Base-by-base conservation (phyloP, 1,140 invertebrate species). In the Zaprionus camerounensis region DNA sequence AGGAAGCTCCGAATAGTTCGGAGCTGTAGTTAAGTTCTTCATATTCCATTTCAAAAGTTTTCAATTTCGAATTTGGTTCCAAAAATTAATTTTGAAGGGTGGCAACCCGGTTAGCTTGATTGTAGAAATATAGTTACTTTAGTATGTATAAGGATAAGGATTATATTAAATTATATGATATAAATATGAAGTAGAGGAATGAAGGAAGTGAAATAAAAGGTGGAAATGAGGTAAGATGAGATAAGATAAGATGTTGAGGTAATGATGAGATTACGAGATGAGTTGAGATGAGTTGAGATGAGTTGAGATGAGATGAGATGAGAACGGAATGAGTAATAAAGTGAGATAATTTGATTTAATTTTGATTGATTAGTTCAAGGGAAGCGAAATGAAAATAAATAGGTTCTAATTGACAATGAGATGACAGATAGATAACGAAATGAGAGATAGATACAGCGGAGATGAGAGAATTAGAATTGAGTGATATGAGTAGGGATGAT, bases 71-170 rank as follows among this genome's bases (percentile, higher is more conserved):
- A n/a, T 20, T 22, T 34, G 31, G 9, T 34, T 67, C 38, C 64
- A 17, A 31, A 67, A 66, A n/a, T 56, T n/a, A 56, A 56, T 56
- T 56, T 56, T 56, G 26, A 56, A 56, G 7, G 22, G 26, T 56
- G 22, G 11, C 46, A 51, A 31, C 53, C 15, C 26, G 26, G 24
- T 28, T 31, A 3, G 4, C 0, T 56, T 5, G 26, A 56, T 51
- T 17, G 3, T 22, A 5, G 2, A 20, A 9, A 6, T 17, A 5
- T 9, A n/a, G 26, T 28, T 28, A 28, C 26, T 28, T 6, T 28
- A 31, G 2, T 31, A 3, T 31, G 3, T 20, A 22, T 2, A 49
- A 11, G 9, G 7, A 20, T 17, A 6, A 12, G 9, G 3, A 11
- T 11, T 22, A 5, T 4, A 24, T 13, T 3, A 12, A 51, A 22